Percentiles rank a stretch among this genome's conserved stretches.
Conservation (phyloP, 2,797 vertebrate species). For the Aeoliscus strigatus region DNA sequence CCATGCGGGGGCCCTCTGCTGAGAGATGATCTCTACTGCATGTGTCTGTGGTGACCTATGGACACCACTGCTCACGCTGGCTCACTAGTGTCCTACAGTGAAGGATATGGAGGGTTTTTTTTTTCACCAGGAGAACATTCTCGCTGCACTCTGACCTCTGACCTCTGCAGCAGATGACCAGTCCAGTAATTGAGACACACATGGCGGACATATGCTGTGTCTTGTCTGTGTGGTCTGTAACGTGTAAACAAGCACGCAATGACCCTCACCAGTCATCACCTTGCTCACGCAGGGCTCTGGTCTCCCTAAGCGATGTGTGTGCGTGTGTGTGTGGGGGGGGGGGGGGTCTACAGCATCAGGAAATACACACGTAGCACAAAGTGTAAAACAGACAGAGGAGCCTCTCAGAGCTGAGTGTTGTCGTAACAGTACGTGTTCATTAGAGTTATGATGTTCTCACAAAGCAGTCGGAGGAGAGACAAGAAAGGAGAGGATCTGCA, state of each 20-base stretch:
- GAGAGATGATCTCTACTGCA: constrained; percentile 37
- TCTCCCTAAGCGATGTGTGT: too few species aligned
- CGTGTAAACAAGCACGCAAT: constrained; percentile 68
- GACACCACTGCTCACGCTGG: background rate
- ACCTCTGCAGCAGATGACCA: constrained; percentile 45
- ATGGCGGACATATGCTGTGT: constrained; percentile 65
- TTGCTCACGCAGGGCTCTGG: constrained; percentile 42
- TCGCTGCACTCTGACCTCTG: constrained; percentile 2
- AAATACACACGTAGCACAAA: constrained; percentile 10
- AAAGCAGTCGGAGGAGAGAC: constrained; percentile 12
- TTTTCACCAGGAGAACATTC: too few species aligned
- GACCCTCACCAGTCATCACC: constrained; percentile 64
- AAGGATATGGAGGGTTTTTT: constrained; percentile 4
- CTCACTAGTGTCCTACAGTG: background rate
- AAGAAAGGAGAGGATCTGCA: constrained; percentile 26
- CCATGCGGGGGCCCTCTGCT: constrained; percentile 45
- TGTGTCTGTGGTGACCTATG: constrained; percentile 8
- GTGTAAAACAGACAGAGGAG: constrained; percentile 3
- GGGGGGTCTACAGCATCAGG: constrained; percentile 29
- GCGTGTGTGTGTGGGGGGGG: too few species aligned
- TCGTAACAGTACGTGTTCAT: constrained; percentile 16
- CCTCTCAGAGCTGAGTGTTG: constrained; percentile 4
- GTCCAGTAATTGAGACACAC: constrained; percentile 65
- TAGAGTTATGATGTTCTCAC: constrained; percentile 45
- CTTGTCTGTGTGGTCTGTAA: constrained; percentile 72